Percentiles rank a stretch among this genome's conserved stretches.
phyloP scores from a whole-genome alignment of 2,888 invertebrate genomes.

The Drosophila dives region DNA sequence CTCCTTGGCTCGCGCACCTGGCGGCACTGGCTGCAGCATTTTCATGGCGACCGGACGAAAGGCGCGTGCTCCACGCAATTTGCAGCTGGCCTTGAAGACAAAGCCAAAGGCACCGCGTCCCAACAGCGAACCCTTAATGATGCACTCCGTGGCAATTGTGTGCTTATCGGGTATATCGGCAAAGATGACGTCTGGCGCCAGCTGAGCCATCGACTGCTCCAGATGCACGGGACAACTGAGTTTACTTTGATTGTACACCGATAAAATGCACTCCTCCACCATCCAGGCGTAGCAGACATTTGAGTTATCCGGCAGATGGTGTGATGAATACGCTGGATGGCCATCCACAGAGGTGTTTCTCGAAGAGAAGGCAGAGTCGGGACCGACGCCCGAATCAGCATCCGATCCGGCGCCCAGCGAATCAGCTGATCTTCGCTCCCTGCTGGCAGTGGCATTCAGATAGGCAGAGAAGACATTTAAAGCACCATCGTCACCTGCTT shows the following conservation, averaged over 20 bases:
- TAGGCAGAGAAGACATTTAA: slow-evolving; percentile 81
- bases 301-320: slow-evolving; percentile 82
- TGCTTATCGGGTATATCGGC: slow-evolving; percentile 93
- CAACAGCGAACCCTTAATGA: slow-evolving; percentile 90
- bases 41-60: slow-evolving; percentile 94
- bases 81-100: slow-evolving; percentile 93
- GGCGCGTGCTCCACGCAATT: slow-evolving; percentile 86
- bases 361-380: slow-evolving; percentile 92
- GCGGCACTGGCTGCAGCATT: slow-evolving; percentile 97
- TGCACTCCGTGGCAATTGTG: slow-evolving; percentile 92
- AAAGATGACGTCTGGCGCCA: slow-evolving; percentile 98
- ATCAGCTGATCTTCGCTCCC: slow-evolving; percentile 76
- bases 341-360: slow-evolving; percentile 94
- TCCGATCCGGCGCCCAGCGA: slow-evolving; percentile 89
- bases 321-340: slow-evolving; percentile 85
- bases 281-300: slow-evolving; percentile 91
- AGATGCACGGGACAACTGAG: slow-evolving; percentile 93
- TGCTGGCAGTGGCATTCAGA: slow-evolving; percentile 77
- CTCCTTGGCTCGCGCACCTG: slow-evolving; percentile 86
- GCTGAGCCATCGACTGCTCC: slow-evolving; percentile 89
- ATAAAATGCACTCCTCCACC: slow-evolving; percentile 97
- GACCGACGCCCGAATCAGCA: slow-evolving; percentile 94
- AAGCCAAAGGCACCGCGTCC: slow-evolving; percentile 99
- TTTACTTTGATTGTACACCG: slow-evolving; percentile 90
- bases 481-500: slow-evolving; percentile 73